Base-by-base conservation (phyloP, 2,113 vertebrate species). In the Plotosus lineatus region DNA sequence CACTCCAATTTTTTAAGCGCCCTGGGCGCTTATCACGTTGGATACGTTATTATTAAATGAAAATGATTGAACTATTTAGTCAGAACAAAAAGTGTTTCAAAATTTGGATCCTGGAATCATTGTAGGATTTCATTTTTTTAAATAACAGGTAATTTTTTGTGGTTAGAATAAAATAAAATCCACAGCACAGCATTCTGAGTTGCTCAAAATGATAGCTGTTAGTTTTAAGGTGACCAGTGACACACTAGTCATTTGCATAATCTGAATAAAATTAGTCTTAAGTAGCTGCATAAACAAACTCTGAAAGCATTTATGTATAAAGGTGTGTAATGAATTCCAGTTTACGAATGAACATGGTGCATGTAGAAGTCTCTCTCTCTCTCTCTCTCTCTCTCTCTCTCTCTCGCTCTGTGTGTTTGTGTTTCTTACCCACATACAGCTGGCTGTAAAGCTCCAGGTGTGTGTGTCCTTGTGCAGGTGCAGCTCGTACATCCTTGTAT, bases 361-460 rank as follows among this genome's bases (percentile, higher is more conserved):
- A 21, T 50, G 44, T 46, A 33, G 36, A 12, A 33, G 71, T 53
- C 9, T 74, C 76, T 6, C 63, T 75, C 72, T 14, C 82, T 26
- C 36, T 36, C 56, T 42, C 50, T 76, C 81, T 77, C 63, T 79
- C 31, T 44, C 48, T 72, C 78, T 69, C 19, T 79, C 69, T 77
- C 79, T 73, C 36, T 75, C 42, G 36, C 68, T n/a, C 14, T 66
- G 9, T 31, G 69, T n/a, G 56, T 75, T 68, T 33, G 26, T 33
- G 26, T 73, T 38, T 78, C 97, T 95, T 94, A 99, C 98, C 98
- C 1, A 99, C 96, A 36, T 97, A 99, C 75, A 99, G 94, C 89
- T 99, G 98, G 86, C 98, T 99, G 92, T 97, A 98, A 75, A 99
- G 90, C 78, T 99, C 97, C 73, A 99, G 92, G 4, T 97, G 91